Conservation (phyloP, 1,140 invertebrate species). For the Drosophila bocqueti region DNA sequence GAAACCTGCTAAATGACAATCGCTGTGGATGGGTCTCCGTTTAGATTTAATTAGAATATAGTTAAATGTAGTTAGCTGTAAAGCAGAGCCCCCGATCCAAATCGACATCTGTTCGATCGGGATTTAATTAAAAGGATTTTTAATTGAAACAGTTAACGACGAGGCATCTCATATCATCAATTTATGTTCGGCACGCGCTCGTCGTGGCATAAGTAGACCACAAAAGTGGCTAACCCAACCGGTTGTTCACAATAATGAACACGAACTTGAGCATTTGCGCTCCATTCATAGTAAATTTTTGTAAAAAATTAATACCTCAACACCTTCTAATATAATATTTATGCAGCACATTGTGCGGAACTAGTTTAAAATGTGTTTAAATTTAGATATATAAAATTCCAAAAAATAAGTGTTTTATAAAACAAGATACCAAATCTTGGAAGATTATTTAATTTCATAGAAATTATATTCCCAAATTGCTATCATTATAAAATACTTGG, state of each 20-base stretch:
- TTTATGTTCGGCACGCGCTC: constrained; percentile 59
- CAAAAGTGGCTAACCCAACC: constrained; percentile 46
- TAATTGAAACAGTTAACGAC: constrained; percentile 9
- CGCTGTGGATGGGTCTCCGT: constrained; percentile 44
- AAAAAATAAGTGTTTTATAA: not conserved
- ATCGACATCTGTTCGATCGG: constrained; percentile 12
- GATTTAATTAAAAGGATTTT: constrained; percentile 20
- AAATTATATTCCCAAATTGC: not conserved
- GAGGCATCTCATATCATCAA: not conserved
- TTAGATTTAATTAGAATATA: constrained; percentile 55
- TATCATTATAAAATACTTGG: not conserved
- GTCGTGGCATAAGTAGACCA: constrained; percentile 35
- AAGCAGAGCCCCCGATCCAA: not conserved
- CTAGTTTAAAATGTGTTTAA: constrained; percentile 10
- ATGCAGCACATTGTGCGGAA: constrained; percentile 5
- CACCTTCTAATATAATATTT: not conserved
- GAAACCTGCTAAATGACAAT: constrained; percentile 74
- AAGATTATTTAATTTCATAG: not conserved
- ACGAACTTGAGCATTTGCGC: not conserved
- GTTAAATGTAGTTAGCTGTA: constrained; percentile 35
- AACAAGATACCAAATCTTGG: no score
- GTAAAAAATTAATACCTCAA: constrained; percentile 1
- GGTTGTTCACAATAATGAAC: constrained; percentile 27
- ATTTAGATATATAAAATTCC: not conserved
- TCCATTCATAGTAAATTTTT: constrained; percentile 29